A percentile compares a stretch with the other conserved stretches of the same genome.
Conservation (phyloP, 2,797 vertebrate species). For the Pitangus sulphuratus region DNA sequence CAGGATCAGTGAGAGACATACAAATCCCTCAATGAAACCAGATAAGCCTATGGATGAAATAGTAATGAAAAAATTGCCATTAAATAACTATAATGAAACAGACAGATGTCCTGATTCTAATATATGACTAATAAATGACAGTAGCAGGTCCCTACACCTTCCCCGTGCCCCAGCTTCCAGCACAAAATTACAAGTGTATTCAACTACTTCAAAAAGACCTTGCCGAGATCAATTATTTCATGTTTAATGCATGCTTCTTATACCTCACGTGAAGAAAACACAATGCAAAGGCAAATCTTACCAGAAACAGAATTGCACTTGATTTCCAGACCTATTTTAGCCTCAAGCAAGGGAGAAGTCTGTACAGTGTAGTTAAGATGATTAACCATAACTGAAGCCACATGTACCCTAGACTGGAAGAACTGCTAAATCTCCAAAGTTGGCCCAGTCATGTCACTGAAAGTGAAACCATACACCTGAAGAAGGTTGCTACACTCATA, state of each 20-base stretch:
- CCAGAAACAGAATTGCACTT: neutral
- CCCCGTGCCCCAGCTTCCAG: neutral
- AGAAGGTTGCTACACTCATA: slow-evolving; percentile 2
- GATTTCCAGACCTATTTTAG: slow-evolving; percentile 13
- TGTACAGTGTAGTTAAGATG: neutral
- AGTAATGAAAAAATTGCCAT: neutral
- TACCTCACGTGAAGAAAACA: neutral
- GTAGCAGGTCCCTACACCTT: neutral
- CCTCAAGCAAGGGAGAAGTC: slow-evolving; percentile 36
- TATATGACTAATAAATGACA: neutral
- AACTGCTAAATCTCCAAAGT: slow-evolving; percentile 13
- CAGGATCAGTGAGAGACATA: neutral
- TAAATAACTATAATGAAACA: neutral
- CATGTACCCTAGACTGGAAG: slow-evolving; percentile 11
- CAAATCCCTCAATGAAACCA: neutral
- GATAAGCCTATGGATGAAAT: neutral
- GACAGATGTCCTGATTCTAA: neutral
- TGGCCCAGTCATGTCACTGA: neutral
- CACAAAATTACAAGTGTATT: neutral
- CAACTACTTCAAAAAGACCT: neutral
- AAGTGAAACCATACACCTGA: neutral
- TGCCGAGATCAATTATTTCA: neutral
- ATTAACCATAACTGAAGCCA: neutral
- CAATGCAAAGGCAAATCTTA: neutral
- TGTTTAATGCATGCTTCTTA: neutral